Conservation (phyloP, 1,140 invertebrate species). For the Hycleus phaleratus region DNA sequence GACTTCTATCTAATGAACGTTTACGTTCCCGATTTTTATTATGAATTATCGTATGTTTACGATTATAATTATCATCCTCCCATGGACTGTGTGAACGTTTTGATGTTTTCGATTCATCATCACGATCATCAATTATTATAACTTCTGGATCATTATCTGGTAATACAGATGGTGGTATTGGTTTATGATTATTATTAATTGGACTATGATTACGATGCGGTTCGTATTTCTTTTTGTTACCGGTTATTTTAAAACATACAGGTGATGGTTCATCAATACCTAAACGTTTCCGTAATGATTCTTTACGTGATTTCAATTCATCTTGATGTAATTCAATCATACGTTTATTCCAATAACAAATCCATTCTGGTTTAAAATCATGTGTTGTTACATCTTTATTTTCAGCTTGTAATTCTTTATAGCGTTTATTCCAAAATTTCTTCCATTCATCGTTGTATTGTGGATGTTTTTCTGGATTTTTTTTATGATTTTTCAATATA, state of each 20-base stretch:
- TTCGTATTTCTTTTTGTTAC: slow-evolving; percentile 15
- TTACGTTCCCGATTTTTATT: background rate
- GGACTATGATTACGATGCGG: slow-evolving; percentile 4
- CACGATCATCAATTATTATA: slow-evolving; percentile 35
- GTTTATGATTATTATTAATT: slow-evolving; percentile 2
- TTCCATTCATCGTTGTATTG: slow-evolving; percentile 81
- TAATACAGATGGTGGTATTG: slow-evolving; percentile 29
- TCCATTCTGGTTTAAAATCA: slow-evolving; percentile 83
- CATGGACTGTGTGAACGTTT: slow-evolving; percentile 34
- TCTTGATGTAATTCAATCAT: slow-evolving; percentile 68
- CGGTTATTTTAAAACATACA: slow-evolving; percentile 36
- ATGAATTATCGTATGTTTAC: background rate
- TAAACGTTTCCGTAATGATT: slow-evolving; percentile 41
- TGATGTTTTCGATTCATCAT: slow-evolving; percentile 26
- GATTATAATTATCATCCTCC: slow-evolving; percentile 23
- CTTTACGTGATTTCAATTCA: slow-evolving; percentile 52
- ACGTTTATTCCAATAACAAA: slow-evolving; percentile 69
- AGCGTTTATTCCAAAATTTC: slow-evolving; percentile 53
- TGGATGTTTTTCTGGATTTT: slow-evolving; percentile 79
- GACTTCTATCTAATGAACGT: background rate
- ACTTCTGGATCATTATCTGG: slow-evolving; percentile 38
- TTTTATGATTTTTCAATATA: slow-evolving; percentile 63
- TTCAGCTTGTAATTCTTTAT: slow-evolving; percentile 69
- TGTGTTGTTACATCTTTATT: slow-evolving; percentile 68
- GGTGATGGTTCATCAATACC: slow-evolving; percentile 31